A percentile compares a stretch with the other conserved stretches of the same genome.
phyloP scores from a whole-genome alignment of 2,888 invertebrate genomes.

The Drosophila austrosaltans region DNA sequence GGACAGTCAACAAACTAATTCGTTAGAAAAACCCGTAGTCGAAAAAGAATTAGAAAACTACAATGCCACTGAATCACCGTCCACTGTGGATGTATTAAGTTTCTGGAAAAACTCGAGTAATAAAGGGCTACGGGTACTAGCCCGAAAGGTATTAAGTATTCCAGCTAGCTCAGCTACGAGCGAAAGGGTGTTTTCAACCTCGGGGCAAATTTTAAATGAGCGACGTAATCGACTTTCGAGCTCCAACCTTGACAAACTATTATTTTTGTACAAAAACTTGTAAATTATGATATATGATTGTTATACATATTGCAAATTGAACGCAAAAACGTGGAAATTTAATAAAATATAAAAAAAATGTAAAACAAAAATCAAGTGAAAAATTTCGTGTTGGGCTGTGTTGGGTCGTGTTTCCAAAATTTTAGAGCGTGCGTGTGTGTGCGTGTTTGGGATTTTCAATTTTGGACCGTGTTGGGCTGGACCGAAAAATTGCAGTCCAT shows the following conservation, averaged over 20 bases:
- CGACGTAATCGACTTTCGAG: too few species aligned
- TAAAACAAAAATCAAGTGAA: constrained; percentile 1
- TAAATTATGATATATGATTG: constrained; percentile 6
- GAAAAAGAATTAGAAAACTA: too few species aligned
- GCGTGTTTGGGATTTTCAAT: constrained; percentile 4
- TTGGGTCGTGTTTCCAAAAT: constrained; percentile 1
- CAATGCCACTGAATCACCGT: too few species aligned
- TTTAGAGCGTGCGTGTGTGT: constrained; percentile 2
- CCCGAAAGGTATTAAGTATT: constrained; percentile 5
- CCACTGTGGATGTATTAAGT: neutral
- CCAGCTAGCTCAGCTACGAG: neutral
- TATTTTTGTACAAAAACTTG: constrained; percentile 1
- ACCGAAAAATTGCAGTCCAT: too few species aligned
- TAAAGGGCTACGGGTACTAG: neutral
- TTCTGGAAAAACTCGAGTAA: constrained; percentile 1
- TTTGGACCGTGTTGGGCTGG: neutral
- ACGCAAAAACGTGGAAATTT: constrained; percentile 1
- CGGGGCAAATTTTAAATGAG: too few species aligned
- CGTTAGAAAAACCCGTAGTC: too few species aligned
- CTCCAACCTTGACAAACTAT: neutral
- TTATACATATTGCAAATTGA: constrained; percentile 6
- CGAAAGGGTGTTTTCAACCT: constrained; percentile 1
- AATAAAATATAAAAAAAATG: neutral
- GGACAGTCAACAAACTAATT: too few species aligned
- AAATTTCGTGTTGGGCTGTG: neutral